A percentile compares a stretch with the other conserved stretches of the same genome.
Evolutionary conservation across 2,797 vertebrate species (phyloP).

Genomic region (Poliocrania exsul): DNA sequence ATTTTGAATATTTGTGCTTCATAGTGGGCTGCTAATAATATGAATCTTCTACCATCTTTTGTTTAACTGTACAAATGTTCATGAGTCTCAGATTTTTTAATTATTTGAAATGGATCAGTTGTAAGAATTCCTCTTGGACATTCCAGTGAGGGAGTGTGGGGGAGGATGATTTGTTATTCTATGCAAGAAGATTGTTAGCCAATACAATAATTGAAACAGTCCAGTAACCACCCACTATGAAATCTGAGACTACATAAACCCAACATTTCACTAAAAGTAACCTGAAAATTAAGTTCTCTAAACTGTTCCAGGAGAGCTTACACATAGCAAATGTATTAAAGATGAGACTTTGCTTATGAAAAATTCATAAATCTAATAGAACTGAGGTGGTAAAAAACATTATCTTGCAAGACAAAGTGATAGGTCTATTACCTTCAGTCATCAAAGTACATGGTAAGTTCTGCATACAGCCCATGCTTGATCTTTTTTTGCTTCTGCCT

Average conservation of each 20-base stretch:
- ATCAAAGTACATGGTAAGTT: not conserved
- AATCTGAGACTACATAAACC: not conserved
- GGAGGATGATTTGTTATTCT: not conserved
- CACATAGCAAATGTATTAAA: not conserved
- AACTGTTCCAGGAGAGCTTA: not conserved
- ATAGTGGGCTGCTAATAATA: not conserved
- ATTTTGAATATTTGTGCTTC: not conserved
- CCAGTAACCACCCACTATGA: not conserved
- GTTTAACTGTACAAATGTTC: not conserved
- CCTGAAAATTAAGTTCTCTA: not conserved
- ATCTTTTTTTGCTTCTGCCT: not conserved
- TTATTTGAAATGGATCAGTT: not conserved
- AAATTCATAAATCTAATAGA: not conserved
- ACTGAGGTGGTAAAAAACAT: not conserved
- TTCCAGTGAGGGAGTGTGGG: fast-evolving
- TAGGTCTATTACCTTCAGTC: not conserved
- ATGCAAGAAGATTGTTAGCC: not conserved
- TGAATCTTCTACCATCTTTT: not conserved
- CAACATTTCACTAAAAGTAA: not conserved
- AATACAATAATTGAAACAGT: not conserved
- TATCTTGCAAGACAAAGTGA: not conserved
- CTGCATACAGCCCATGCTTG: not conserved
- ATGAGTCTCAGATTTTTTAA: not conserved
- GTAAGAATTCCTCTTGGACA: not conserved
- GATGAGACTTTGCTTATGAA: not conserved